Conservation (phyloP, 2,113 vertebrate genomes). For the Microcebus jonahi region DNA sequence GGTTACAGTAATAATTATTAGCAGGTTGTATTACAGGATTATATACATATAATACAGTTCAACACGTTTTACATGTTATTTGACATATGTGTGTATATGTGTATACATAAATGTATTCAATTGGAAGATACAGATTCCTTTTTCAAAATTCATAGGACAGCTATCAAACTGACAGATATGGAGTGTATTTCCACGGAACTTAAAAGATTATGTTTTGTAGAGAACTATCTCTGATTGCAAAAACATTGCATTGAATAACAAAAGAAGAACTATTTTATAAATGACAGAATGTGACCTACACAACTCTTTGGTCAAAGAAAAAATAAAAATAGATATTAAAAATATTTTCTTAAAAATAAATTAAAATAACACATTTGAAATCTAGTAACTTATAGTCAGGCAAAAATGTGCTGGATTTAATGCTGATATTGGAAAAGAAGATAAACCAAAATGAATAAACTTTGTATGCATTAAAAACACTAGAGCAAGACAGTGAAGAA, state of each 20-base stretch:
- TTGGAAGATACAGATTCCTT: not conserved
- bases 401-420: not conserved
- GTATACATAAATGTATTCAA: not conserved
- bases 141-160: not conserved
- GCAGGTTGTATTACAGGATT: not conserved
- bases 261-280: not conserved
- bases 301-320: not conserved
- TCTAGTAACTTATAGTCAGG: not conserved
- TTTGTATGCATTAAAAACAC: not conserved
- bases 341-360: not conserved
- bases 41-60: not conserved
- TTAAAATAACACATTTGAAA: not conserved
- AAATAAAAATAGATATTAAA: not conserved
- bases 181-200: not conserved
- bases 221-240: not conserved
- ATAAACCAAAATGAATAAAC: not conserved
- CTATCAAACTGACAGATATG: not conserved
- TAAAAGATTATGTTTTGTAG: not conserved
- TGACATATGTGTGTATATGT: not conserved
- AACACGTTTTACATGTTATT: not conserved
- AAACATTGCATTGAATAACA: not conserved
- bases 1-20: too few species aligned
- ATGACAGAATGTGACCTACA: not conserved
- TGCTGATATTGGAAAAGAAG: not conserved
- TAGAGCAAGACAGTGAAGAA: not conserved